These are phyloP conservation scores for Syritta pipiens DNA, from an alignment of 2,888 invertebrate species.

Conservation along the genomic window DNA sequence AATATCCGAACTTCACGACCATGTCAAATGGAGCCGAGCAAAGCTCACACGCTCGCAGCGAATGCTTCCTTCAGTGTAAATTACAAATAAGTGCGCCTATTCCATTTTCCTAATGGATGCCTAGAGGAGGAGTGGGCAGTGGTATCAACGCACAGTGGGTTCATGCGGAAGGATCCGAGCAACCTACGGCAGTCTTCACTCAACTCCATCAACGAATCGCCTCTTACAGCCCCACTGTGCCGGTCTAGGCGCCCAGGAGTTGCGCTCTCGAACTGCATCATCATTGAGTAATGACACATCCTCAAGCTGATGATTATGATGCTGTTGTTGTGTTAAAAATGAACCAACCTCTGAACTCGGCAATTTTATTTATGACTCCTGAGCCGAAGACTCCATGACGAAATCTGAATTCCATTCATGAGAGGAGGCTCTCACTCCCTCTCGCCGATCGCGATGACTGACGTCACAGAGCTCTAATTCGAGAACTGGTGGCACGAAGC, in stretches of 20 bases:
- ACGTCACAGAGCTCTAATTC: slow-evolving; percentile 16
- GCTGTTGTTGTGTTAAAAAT: slow-evolving; percentile 52
- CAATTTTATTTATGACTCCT: slow-evolving; percentile 50
- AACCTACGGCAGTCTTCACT: too few species aligned
- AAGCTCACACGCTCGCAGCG: slow-evolving; percentile 15
- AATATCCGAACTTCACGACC: slow-evolving; percentile 18
- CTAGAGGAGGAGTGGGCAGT: too few species aligned
- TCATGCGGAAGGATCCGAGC: too few species aligned
- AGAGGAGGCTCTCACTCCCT: slow-evolving; percentile 1
- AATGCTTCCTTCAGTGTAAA: slow-evolving; percentile 27
- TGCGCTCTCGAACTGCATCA: slow-evolving; percentile 27
- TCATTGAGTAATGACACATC: slow-evolving; percentile 45
- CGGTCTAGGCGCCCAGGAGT: slow-evolving; percentile 4
- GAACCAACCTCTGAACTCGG: slow-evolving; percentile 34
- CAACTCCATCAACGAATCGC: too few species aligned
- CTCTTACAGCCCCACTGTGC: slow-evolving; percentile 13
- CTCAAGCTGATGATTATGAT: slow-evolving; percentile 42
- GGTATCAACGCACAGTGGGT: slow-evolving; percentile 7
- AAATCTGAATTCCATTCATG: slow-evolving; percentile 41
- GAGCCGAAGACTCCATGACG: slow-evolving; percentile 19
- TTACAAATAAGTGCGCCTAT: slow-evolving; percentile 3
- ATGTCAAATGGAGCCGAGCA: slow-evolving; percentile 12
- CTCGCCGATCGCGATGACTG: slow-evolving; percentile 4
- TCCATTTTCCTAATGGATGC: neutral
- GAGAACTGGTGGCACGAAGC: slow-evolving; percentile 31